Base-by-base conservation (phyloP, 2,797 vertebrate species). In the Pseudochirops corinnae region DNA sequence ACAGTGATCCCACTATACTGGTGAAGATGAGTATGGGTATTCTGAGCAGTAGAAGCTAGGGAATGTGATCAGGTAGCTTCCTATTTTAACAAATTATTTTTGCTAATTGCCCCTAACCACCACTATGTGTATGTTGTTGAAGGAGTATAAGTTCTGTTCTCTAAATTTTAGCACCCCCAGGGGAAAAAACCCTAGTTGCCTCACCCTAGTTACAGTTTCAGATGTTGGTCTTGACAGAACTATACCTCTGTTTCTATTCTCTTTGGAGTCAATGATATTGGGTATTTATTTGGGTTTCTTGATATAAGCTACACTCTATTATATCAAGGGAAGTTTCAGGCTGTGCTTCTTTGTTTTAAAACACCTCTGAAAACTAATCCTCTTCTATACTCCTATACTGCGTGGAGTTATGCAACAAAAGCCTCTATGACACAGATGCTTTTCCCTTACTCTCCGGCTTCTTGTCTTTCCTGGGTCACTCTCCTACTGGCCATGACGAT, bases 321-420 rank as follows among this genome's bases (percentile, higher is more conserved):
- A 53, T 0, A 0, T 6, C n/a, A 0, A 1, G 14, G 13, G 62
- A 18, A 53, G 0, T 3, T 60, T 14, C 52, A 39, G 57, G n/a
- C 0, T 21, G 29, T 91, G 12, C n/a, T 60, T 31, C 28, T 52
- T 6, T 21, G 13, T n/a, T 56, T 74, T 39, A n/a, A 39, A 93
- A 12, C 2, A 18, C 62, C 82, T 91, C 28, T 16, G 24, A 82
- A 87, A 87, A 94, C 50, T 31, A 24, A 60, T 62, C 29, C 13
- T 55, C 82, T 18, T 29, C 21, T 50, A 3, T 90, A 6, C 58
- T 31, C 29, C 31, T 11, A 33, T 33, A 18, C 82, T 46, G 1
- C 28, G 46, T 46, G 74, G 46, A 50, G 46, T 39, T 87, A 50
- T 90, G 82, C 26, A 53, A 31, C 21, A 53, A 55, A 91, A 55